Conservation (phyloP, 2,888 invertebrate genomes). For the Biston betularia region DNA sequence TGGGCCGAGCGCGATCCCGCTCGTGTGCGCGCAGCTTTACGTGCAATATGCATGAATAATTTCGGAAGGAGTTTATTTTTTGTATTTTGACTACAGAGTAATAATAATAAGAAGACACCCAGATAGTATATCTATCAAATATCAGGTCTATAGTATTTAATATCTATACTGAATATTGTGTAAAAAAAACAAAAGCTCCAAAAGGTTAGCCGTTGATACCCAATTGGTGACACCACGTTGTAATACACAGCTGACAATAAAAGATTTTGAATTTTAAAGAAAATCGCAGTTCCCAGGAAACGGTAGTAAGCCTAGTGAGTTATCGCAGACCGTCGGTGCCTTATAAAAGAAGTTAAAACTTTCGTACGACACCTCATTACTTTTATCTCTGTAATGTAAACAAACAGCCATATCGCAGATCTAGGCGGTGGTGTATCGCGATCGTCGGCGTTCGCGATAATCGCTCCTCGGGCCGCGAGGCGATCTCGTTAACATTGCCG, state of each 20-base stretch:
- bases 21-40: conserved; percentile 46
- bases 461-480: conserved; percentile 5
- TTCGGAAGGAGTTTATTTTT: conserved; percentile 21
- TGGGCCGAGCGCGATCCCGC: conserved; percentile 48
- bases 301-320: neutral
- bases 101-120: too few relatives aligned
- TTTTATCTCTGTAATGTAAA: conserved; percentile 9
- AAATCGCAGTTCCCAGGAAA: too few relatives aligned
- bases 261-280: too few relatives aligned
- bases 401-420: conserved; percentile 13
- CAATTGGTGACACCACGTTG: too few relatives aligned
- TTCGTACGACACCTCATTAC: conserved; percentile 6
- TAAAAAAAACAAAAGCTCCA: too few relatives aligned
- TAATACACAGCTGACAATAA: too few relatives aligned
- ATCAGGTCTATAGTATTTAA: too few relatives aligned
- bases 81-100: neutral
- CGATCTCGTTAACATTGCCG: conserved; percentile 19
- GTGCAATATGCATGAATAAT: conserved; percentile 33
- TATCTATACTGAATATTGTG: too few relatives aligned
- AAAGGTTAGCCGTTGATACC: too few relatives aligned
- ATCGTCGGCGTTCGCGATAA: conserved; percentile 7
- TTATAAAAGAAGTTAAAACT: conserved; percentile 2
- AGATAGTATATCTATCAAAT: too few relatives aligned
- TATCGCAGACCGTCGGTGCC: neutral
- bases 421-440: conserved; percentile 8